phyloP scores from a whole-genome alignment of 2,113 vertebrate species.

The Leucoraja erinaceus region DNA sequence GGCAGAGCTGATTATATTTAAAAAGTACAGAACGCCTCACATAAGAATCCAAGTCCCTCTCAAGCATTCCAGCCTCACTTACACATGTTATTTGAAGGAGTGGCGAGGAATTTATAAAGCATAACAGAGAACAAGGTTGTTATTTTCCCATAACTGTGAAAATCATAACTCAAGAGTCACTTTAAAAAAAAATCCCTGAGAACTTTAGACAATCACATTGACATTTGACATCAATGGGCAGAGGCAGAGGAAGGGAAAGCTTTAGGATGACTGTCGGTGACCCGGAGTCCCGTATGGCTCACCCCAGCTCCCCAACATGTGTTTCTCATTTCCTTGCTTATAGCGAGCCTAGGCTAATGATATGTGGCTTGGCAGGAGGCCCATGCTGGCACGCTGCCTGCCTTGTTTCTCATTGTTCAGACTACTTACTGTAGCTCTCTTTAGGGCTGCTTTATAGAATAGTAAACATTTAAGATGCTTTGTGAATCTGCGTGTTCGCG shows the following conservation, averaged over 20 bases:
- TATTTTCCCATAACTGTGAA: conserved; percentile 87
- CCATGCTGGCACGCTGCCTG: conserved; percentile 70
- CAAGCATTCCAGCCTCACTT: conserved; percentile 48
- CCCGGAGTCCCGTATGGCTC: conserved; percentile 66
- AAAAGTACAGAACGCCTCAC: conserved; percentile 58
- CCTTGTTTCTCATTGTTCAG: conserved; percentile 67
- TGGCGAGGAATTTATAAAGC: conserved; percentile 74
- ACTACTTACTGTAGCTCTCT: conserved; percentile 71
- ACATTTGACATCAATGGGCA: conserved; percentile 66
- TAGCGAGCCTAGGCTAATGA: conserved; percentile 71
- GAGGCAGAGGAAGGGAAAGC: conserved; percentile 65
- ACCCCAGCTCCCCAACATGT: conserved; percentile 65
- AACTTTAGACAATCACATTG: conserved; percentile 60
- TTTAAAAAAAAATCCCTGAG: conserved; percentile 67
- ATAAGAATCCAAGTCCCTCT: conserved; percentile 45
- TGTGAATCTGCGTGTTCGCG: conserved; percentile 33
- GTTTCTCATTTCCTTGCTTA: conserved; percentile 74
- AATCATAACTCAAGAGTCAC: conserved; percentile 55
- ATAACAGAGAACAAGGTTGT: conserved; percentile 75
- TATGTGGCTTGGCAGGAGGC: conserved; percentile 72
- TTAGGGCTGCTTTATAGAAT: conserved; percentile 57
- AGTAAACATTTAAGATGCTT: conserved; percentile 61
- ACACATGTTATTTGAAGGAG: conserved; percentile 60
- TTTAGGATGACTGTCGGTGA: conserved; percentile 63
- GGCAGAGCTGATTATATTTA: conserved; percentile 66